Conservation (phyloP, 2,888 invertebrate species). For the Sphinx pinastri region DNA sequence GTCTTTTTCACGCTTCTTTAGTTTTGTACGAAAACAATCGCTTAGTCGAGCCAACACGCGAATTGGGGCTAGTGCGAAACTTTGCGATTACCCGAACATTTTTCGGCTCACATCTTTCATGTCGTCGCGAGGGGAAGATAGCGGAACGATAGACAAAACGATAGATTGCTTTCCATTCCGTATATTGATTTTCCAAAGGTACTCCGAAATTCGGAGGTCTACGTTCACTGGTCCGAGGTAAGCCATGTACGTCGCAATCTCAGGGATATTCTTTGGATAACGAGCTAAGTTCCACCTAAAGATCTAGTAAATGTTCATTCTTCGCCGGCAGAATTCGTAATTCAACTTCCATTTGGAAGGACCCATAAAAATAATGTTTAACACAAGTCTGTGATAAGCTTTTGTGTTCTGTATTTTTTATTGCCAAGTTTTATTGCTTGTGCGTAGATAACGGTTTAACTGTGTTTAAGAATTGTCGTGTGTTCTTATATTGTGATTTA, state of each 20-base stretch:
- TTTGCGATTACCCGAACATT: conserved; percentile 33
- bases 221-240: conserved; percentile 33
- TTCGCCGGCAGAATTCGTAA: conserved; percentile 54
- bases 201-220: conserved; percentile 36
- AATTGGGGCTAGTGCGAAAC: conserved; percentile 27
- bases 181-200: conserved; percentile 46
- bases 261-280: conserved; percentile 51
- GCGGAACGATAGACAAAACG: conserved; percentile 44
- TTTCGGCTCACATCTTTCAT: conserved; percentile 43
- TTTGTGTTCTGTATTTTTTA: conserved; percentile 33
- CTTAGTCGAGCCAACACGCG: conserved; percentile 15
- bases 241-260: conserved; percentile 44
- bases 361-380: conserved; percentile 47
- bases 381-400: conserved; percentile 40
- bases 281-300: conserved; percentile 54
- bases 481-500: neutral
- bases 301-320: conserved; percentile 55
- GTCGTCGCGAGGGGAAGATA: conserved; percentile 42
- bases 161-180: conserved; percentile 43
- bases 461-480: neutral
- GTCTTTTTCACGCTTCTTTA: conserved; percentile 25
- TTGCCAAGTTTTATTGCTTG: conserved; percentile 26
- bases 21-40: conserved; percentile 20
- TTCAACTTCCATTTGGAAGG: conserved; percentile 49
- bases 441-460: conserved; percentile 21